Base-by-base conservation (phyloP, 2,888 invertebrate species). In the Panzeria rudis region DNA sequence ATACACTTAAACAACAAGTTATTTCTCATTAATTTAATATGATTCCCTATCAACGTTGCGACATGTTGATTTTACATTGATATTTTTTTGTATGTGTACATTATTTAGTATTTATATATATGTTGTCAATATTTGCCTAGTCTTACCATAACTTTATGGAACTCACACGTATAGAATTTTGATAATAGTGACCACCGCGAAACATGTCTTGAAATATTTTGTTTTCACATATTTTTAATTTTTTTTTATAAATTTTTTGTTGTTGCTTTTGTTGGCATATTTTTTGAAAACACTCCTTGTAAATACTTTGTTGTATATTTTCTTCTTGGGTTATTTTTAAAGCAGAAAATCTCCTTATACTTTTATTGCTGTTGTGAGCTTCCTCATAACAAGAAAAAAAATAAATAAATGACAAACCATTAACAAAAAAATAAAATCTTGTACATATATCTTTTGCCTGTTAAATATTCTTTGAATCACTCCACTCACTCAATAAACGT, bases 121-220 rank as follows among this genome's bases (percentile, higher is more conserved):
- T 32, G 3, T 11, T 1, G 38, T 13, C 38, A 23, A 4, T n/a
- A 15, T 44, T 5, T 4, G 15, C 15, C n/a, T 44, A 44, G 44
- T 44, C 15, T 44, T 15, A n/a, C n/a, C 44, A n/a, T n/a, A 15
- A 44, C 5, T n/a, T 44, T 44, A 44, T 44, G 20, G 13, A 29
- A 23, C 29, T 15, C 29, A 56, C 56, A 29, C 23, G 29, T 15
- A 29, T 56, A 2, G n/a, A 56, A n/a, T 56, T 56, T n/a, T n/a
- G n/a, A 23, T 29, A 56, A 56, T 59, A 47, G 7, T 50, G 38
- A 52, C 44, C 62, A 71, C 50, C 52, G 32, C 38, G 47, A 47
- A 64, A 64, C 50, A 50, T 52, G 25, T 69, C 78, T 83, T 62
- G 69, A 78, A 83, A 83, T 79, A 75, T 83, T 78, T 83, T 38